A percentile compares a stretch with the other conserved stretches of the same genome.
These are phyloP conservation scores for Glomeris marginata DNA, from an alignment of 2,888 invertebrate genomes.

Conservation along the genomic window DNA sequence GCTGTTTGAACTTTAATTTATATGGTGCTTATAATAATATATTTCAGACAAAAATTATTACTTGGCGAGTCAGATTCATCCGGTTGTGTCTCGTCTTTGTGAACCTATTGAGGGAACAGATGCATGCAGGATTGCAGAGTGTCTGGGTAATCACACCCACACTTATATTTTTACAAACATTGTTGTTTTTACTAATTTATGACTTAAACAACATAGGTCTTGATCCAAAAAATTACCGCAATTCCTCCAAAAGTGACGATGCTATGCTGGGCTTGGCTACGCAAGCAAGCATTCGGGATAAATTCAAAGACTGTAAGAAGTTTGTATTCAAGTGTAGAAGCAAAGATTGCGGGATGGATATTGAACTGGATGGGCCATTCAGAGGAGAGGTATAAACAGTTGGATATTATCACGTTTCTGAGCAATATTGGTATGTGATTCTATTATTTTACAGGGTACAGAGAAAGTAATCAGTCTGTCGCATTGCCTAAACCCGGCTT, in stretches of 20 bases:
- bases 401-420: slow-evolving; percentile 22
- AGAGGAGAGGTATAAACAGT: slow-evolving; percentile 30
- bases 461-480: slow-evolving; percentile 34
- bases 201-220: too few relatives aligned
- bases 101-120: slow-evolving; percentile 93
- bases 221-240: slow-evolving; percentile 34
- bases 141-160: slow-evolving; percentile 51
- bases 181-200: background rate
- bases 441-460: slow-evolving; percentile 22
- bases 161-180: too few relatives aligned
- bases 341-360: slow-evolving; percentile 32
- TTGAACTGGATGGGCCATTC: slow-evolving; percentile 32
- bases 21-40: background rate
- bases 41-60: slow-evolving; percentile 69
- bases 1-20: background rate
- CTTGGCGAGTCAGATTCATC: slow-evolving; percentile 85
- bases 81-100: slow-evolving; percentile 85
- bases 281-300: slow-evolving; percentile 34
- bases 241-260: slow-evolving; percentile 27
- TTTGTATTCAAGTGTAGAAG: slow-evolving; percentile 45
- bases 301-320: slow-evolving; percentile 38
- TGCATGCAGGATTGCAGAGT: slow-evolving; percentile 72
- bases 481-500: slow-evolving; percentile 56
- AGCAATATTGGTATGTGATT: background rate
- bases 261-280: slow-evolving; percentile 23